Conservation (phyloP, 2,797 vertebrate species). For the Ptychadena robeensis region DNA sequence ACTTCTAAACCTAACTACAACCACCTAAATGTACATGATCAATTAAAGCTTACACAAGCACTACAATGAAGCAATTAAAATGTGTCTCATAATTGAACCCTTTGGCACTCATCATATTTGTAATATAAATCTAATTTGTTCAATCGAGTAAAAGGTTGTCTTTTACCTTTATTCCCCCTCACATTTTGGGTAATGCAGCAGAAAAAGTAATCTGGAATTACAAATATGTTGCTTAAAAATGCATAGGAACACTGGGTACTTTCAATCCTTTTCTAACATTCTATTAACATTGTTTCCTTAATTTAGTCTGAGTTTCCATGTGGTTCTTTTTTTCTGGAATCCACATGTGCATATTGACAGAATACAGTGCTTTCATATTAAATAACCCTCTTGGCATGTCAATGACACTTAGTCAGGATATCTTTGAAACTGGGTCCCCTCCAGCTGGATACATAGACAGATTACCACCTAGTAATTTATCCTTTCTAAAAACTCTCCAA, state of each 20-base stretch:
- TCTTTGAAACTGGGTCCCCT: background rate
- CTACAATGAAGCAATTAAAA: too few species aligned
- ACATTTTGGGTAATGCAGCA: too few species aligned
- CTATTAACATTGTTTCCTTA: background rate
- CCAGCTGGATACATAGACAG: background rate
- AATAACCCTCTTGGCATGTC: background rate
- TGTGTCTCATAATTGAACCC: too few species aligned
- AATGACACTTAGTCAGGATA: background rate
- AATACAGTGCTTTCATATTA: background rate
- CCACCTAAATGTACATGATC: too few species aligned
- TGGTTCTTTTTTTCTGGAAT: background rate
- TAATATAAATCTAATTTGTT: too few species aligned
- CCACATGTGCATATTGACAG: background rate
- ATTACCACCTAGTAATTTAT: background rate
- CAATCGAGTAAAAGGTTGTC: too few species aligned
- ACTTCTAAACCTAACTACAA: too few species aligned
- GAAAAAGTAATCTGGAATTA: background rate
- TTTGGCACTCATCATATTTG: too few species aligned
- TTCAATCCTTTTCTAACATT: background rate
- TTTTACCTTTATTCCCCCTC: too few species aligned
- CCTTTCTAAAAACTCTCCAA: background rate
- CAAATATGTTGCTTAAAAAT: background rate
- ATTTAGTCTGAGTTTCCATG: background rate
- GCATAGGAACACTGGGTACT: background rate
- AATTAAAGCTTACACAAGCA: too few species aligned